Conservation (phyloP, 92 coral and sea anemone genomes). For the Porites evermanni region DNA sequence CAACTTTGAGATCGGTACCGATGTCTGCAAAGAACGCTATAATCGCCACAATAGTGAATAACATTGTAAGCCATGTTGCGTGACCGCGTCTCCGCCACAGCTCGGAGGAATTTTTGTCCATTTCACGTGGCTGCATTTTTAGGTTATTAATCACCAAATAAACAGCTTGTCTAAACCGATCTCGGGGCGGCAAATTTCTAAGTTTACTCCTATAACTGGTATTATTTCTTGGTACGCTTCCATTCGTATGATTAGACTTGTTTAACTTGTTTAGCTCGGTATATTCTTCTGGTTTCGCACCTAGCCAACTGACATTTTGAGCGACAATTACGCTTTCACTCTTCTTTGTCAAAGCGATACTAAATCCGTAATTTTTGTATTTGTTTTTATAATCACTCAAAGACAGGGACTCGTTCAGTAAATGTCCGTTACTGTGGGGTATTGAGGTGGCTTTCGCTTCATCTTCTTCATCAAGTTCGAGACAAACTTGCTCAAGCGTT, state of each 20-base stretch:
- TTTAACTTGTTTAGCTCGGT: constrained; percentile 6
- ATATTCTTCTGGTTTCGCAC: neutral
- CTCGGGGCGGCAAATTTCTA: constrained; percentile 55
- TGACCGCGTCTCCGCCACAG: constrained; percentile 81
- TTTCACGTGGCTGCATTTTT: constrained; percentile 55
- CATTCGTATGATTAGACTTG: constrained; percentile 6
- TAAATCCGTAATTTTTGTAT: constrained; percentile 11
- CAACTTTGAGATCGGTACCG: constrained; percentile 84
- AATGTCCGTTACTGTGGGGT: neutral
- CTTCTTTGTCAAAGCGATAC: constrained; percentile 22
- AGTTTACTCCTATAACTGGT: neutral
- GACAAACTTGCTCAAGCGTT: constrained; percentile 37
- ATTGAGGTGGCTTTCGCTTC: neutral
- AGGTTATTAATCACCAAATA: constrained; percentile 52
- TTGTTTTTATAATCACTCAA: neutral
- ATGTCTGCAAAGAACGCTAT: constrained; percentile 83
- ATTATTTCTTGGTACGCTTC: neutral
- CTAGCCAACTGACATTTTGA: neutral
- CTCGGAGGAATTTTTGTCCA: constrained; percentile 67
- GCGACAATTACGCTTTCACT: constrained; percentile 9
- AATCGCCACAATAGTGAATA: constrained; percentile 65
- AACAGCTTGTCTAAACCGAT: constrained; percentile 70
- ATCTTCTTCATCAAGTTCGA: constrained; percentile 33
- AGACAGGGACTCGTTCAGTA: neutral
- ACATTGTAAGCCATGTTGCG: constrained; percentile 74